Evolutionary conservation across 2,888 invertebrate genomes (phyloP).

Genomic region (Subacronicta megacephala): DNA sequence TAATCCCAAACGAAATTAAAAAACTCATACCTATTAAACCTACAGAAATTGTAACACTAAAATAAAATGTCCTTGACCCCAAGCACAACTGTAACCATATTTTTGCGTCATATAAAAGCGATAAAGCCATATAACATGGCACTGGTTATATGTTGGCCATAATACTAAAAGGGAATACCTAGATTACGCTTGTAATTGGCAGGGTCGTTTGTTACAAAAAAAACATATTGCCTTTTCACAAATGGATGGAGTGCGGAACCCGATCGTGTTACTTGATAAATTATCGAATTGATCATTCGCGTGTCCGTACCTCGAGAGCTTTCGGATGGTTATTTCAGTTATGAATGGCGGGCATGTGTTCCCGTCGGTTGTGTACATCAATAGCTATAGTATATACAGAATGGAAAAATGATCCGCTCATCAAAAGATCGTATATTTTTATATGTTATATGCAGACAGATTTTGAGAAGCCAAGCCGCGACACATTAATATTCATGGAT

Average conservation of each 20-base stretch:
- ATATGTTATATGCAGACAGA: neutral
- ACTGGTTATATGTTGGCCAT: constrained; percentile 13
- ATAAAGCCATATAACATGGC: constrained; percentile 28
- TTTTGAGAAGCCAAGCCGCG: too few relatives aligned
- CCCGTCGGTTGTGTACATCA: constrained; percentile 40
- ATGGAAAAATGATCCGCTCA: constrained; percentile 8
- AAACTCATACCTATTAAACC: neutral
- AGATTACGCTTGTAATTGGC: constrained; percentile 29
- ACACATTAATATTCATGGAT: too few relatives aligned
- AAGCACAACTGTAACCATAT: constrained; percentile 22
- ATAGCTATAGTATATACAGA: constrained; percentile 16
- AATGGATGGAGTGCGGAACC: constrained; percentile 45
- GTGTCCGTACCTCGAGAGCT: constrained; percentile 42
- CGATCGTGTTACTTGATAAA: constrained; percentile 64
- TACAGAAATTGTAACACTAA: neutral
- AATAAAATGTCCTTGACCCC: constrained; percentile 32
- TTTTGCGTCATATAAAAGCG: constrained; percentile 32
- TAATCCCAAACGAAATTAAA: neutral
- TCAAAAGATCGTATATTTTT: constrained; percentile 20
- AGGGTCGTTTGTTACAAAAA: constrained; percentile 65
- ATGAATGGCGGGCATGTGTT: constrained; percentile 60
- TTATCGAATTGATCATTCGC: constrained; percentile 65
- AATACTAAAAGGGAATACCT: constrained; percentile 18
- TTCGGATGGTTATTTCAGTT: constrained; percentile 54
- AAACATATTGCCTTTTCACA: constrained; percentile 60